Conservation (phyloP, 2,888 invertebrate species). For the Volucella inflata region DNA sequence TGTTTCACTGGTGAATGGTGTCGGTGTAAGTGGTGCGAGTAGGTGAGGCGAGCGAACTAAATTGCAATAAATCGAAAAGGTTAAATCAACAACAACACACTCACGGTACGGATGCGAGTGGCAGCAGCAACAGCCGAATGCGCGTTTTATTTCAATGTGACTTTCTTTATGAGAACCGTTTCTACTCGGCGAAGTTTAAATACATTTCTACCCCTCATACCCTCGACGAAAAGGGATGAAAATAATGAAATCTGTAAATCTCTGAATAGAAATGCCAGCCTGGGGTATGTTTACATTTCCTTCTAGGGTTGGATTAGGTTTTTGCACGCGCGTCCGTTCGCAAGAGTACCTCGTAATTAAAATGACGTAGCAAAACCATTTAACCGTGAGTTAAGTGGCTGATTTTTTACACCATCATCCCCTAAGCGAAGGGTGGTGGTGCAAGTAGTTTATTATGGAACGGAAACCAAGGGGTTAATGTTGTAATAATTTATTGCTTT, state of each 20-base stretch:
- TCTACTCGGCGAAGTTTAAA: too few relatives aligned
- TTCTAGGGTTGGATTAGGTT: slow-evolving; percentile 66
- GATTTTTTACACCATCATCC: slow-evolving; percentile 70
- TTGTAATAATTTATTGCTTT: slow-evolving; percentile 74
- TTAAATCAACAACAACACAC: slow-evolving; percentile 62
- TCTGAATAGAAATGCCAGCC: slow-evolving; percentile 36
- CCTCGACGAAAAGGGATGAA: slow-evolving; percentile 6
- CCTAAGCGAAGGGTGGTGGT: background rate
- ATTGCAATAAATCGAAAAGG: slow-evolving; percentile 70
- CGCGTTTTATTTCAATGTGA: slow-evolving; percentile 23
- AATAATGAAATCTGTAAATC: slow-evolving; percentile 70
- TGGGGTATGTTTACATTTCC: slow-evolving; percentile 73
- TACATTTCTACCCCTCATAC: too few relatives aligned
- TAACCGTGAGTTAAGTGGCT: slow-evolving; percentile 60
- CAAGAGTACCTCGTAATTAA: slow-evolving; percentile 61
- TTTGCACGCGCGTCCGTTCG: slow-evolving; percentile 52
- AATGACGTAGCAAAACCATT: slow-evolving; percentile 41
- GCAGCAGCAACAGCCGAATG: background rate
- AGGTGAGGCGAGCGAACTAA: slow-evolving; percentile 2
- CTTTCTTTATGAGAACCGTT: slow-evolving; percentile 7
- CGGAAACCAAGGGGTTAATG: slow-evolving; percentile 66
- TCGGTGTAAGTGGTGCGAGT: background rate
- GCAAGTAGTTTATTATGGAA: background rate
- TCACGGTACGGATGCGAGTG: slow-evolving; percentile 35
- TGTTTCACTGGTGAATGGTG: slow-evolving; percentile 8